Conservation (phyloP, 2,797 vertebrate species). For the Melanotaenia trifasciata region DNA sequence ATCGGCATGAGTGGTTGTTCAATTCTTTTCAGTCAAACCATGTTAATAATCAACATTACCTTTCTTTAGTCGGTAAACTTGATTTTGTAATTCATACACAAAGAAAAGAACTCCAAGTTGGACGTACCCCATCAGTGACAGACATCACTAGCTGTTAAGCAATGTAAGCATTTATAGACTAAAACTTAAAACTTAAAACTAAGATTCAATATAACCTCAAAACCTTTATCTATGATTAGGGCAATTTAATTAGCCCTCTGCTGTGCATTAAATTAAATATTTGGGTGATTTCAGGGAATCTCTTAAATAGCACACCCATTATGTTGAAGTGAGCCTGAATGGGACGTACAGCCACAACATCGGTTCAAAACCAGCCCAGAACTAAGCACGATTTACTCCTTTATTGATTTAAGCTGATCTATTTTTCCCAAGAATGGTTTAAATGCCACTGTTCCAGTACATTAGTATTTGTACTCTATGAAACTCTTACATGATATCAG, state of each 20-base stretch:
- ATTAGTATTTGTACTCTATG: constrained; percentile 17
- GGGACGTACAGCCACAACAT: constrained; percentile 47
- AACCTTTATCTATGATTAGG: background rate
- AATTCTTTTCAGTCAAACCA: background rate
- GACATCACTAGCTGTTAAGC: background rate
- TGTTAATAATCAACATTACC: too few relatives aligned
- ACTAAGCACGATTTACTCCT: constrained; percentile 23
- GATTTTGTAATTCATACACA: background rate
- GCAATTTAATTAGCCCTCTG: background rate
- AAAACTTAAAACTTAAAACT: background rate
- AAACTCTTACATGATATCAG: constrained; percentile 7
- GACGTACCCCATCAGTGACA: background rate
- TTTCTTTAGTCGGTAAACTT: background rate
- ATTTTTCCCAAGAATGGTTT: constrained; percentile 17
- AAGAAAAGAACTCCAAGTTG: background rate
- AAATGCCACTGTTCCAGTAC: constrained; percentile 10
- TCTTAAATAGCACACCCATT: constrained; percentile 48
- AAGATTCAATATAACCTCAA: background rate
- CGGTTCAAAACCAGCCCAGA: constrained; percentile 37
- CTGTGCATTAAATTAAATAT: background rate
- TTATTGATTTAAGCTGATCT: constrained; percentile 31
- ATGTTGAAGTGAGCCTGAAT: constrained; percentile 27
- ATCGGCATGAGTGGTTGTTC: background rate
- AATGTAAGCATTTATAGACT: background rate
- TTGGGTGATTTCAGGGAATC: background rate